Evolutionary conservation across 2,113 vertebrate genomes (phyloP).

Genomic region (Neomonachus schauinslandi): DNA sequence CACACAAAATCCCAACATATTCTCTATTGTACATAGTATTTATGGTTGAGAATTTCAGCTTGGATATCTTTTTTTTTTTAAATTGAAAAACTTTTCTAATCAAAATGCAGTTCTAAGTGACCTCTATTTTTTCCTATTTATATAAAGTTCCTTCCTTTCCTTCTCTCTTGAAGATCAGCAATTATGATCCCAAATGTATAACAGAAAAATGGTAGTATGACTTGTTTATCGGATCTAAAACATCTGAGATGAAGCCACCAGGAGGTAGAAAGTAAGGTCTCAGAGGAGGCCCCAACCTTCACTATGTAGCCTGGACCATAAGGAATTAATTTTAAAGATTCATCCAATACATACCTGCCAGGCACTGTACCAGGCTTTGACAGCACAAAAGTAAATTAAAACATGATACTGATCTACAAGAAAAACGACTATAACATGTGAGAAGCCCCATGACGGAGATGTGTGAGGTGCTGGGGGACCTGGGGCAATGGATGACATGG

Average conservation of each 20-base stretch:
- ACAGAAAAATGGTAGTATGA: not conserved
- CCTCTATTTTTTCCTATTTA: not conserved
- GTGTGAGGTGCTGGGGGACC: not conserved
- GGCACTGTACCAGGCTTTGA: not conserved
- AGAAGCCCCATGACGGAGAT: not conserved
- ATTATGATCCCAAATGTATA: not conserved
- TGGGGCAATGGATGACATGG: not conserved
- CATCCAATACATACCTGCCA: not conserved
- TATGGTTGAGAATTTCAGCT: not conserved
- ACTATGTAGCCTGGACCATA: accelerated
- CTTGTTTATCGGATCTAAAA: not conserved
- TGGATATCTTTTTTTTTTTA: not conserved
- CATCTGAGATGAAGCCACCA: not conserved
- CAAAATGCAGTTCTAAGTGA: not conserved
- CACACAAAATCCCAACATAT: not conserved
- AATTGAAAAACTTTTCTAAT: not conserved
- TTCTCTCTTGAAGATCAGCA: not conserved
- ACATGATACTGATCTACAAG: not conserved
- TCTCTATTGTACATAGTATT: accelerated
- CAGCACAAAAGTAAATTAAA: not conserved
- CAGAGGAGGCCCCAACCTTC: not conserved
- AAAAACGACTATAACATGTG: not conserved
- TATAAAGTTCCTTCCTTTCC: not conserved
- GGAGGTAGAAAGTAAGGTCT: not conserved
- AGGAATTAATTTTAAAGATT: not conserved